Evolutionary conservation across 2,888 invertebrate species (phyloP), one percentile per base, ranked within the genome.

Genomic region (Chalcis sispes): DNA sequence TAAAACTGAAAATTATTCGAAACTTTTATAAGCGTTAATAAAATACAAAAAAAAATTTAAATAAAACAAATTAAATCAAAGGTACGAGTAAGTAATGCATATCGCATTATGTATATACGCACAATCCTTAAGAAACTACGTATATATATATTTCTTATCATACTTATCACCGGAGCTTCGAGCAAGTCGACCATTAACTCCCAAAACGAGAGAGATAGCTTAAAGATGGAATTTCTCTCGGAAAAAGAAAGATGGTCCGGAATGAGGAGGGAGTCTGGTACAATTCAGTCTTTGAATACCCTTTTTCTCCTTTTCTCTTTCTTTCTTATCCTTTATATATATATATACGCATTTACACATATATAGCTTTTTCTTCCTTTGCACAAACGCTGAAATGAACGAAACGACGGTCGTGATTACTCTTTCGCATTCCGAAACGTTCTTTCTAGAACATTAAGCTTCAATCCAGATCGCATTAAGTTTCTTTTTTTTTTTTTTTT

Each of bases 401-500:
- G 81, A 77, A 83, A 83, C 79, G 81, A 80, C 82, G 58, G 79
- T 70, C 80, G 77, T 80, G 77, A 81, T 83, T 80, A 80, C 81
- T 80, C 81, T 81, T 84, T 83, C 82, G 78, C 83, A 82, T 84
- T 84, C 83, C 81, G 71, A 75, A 77, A 83, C 80, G 80, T 80
- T 83, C 77, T 75, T 78, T 72, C 77, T 73, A 32, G 50, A 36
- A 75, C 71, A 70, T 78, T 73, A 78, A 78, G 64, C 75, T 79
- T 71, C 70, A 71, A 74, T 77, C 71, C 77, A 67, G 74, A 74
- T 72, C 71, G 29, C 77, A 66, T 74, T 72, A 77, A 77, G 58
- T 65, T 59, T 59, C 42, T 29, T 36, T 36, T 59, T 64, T 69
- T 56, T 52, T 50, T 50, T 42, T 56, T 56, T 64, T 64, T 27